Percentiles rank a stretch among this genome's conserved stretches.
Conservation (phyloP, 2,888 invertebrate genomes). For the Pterobdella sp. region DNA sequence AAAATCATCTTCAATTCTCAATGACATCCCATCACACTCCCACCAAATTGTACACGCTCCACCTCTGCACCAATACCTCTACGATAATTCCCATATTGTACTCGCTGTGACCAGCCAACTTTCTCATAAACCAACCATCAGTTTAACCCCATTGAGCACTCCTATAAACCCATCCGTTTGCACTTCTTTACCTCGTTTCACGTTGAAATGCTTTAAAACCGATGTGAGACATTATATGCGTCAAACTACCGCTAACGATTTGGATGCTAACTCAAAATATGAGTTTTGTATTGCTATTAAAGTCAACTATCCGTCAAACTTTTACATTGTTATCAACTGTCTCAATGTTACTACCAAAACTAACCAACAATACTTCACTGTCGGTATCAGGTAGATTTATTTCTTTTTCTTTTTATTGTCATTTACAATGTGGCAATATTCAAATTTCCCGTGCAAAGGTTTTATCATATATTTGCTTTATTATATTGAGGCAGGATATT, state of each 20-base stretch:
- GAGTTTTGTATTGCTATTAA: conserved; percentile 37
- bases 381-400: conserved; percentile 30
- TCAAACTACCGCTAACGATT: conserved; percentile 36
- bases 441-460: too few relatives aligned
- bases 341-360: conserved; percentile 32
- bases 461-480: too few relatives aligned
- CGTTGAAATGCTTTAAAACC: background rate
- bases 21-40: too few relatives aligned
- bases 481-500: too few relatives aligned
- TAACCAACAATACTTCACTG: conserved; percentile 8
- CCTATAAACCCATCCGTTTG: background rate
- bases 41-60: background rate
- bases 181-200: background rate
- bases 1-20: too few relatives aligned
- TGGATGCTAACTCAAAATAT: conserved; percentile 33
- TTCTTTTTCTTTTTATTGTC: conserved; percentile 17
- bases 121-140: background rate
- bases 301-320: conserved; percentile 2
- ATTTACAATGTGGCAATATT: too few relatives aligned
- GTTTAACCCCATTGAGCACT: background rate
- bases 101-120: background rate
- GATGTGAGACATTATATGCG: conserved; percentile 38
- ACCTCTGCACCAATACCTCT: background rate
- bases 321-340: conserved; percentile 34
- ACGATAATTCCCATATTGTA: background rate